Conservation (phyloP, 2,888 invertebrate genomes). For the Lasioglossum marginatum region DNA sequence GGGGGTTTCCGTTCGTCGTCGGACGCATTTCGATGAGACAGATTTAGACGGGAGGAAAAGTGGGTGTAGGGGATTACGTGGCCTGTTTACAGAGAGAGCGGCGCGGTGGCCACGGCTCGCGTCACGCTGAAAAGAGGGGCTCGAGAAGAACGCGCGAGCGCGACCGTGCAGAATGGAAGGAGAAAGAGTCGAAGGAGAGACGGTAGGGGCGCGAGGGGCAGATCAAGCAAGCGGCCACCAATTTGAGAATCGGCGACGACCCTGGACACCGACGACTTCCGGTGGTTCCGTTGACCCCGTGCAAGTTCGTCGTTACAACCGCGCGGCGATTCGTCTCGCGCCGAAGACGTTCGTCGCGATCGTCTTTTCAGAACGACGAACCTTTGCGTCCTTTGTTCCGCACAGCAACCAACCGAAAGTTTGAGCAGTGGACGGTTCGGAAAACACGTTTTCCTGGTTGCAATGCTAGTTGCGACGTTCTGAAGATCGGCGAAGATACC, state of each 20-base stretch:
- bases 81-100: slow-evolving; percentile 70
- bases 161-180: not conserved
- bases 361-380: not conserved
- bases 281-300: slow-evolving; percentile 82
- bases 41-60: slow-evolving; percentile 71
- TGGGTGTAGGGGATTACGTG: slow-evolving; percentile 73
- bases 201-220: slow-evolving; percentile 8
- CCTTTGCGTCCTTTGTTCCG: not conserved
- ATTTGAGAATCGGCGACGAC: slow-evolving; percentile 74
- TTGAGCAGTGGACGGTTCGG: not conserved
- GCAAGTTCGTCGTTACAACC: slow-evolving; percentile 57
- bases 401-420: no score
- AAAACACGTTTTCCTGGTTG: not conserved
- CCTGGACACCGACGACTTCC: slow-evolving; percentile 80
- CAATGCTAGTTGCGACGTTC: not conserved
- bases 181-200: not conserved
- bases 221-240: slow-evolving; percentile 60
- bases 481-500: not conserved
- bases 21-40: slow-evolving; percentile 73
- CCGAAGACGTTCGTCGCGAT: not conserved
- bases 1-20: slow-evolving; percentile 70
- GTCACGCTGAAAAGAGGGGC: slow-evolving; percentile 46
- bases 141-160: slow-evolving; percentile 13
- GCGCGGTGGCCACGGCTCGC: slow-evolving; percentile 38
- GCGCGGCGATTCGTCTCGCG: not conserved